A percentile compares a stretch with the other conserved stretches of the same genome.
Evolutionary conservation across 2,888 invertebrate genomes (phyloP).

Genomic region (Ellobium chinense): DNA sequence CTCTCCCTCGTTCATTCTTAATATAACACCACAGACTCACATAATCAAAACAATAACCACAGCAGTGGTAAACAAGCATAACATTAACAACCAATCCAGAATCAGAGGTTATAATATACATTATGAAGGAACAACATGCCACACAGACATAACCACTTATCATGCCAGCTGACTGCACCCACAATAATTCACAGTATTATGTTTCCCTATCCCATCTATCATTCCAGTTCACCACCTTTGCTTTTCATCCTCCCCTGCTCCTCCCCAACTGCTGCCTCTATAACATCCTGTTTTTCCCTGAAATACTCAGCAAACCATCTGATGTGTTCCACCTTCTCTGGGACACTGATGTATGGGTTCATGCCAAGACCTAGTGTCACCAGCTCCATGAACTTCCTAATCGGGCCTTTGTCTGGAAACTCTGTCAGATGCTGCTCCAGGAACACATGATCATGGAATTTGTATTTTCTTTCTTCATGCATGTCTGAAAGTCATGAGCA

Average conservation of each 20-base stretch:
- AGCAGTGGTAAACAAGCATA: no score
- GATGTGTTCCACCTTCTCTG: slow-evolving; percentile 93
- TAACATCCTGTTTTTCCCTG: slow-evolving; percentile 83
- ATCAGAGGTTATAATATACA: no score
- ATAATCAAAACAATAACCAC: no score
- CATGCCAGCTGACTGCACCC: no score
- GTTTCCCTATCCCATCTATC: no score
- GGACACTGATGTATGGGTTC: slow-evolving; percentile 92
- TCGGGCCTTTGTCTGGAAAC: slow-evolving; percentile 93
- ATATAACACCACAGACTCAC: no score
- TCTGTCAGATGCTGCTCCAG: slow-evolving; percentile 90
- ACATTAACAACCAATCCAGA: no score
- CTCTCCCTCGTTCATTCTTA: background rate
- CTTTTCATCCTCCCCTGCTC: slow-evolving; percentile 46
- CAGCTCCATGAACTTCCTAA: slow-evolving; percentile 98
- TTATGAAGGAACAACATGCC: no score
- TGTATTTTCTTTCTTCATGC: slow-evolving; percentile 82
- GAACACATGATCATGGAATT: slow-evolving; percentile 97
- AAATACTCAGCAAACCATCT: slow-evolving; percentile 96
- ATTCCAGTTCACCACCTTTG: background rate
- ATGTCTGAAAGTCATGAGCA: slow-evolving; percentile 70
- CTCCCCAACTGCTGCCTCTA: slow-evolving; percentile 80
- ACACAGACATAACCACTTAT: no score
- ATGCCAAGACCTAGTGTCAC: slow-evolving; percentile 95
- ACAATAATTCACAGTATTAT: no score